Evolutionary conservation across 2,797 vertebrate genomes (phyloP), one percentile per base, ranked within the genome.

Genomic region (Tangara arthus): DNA sequence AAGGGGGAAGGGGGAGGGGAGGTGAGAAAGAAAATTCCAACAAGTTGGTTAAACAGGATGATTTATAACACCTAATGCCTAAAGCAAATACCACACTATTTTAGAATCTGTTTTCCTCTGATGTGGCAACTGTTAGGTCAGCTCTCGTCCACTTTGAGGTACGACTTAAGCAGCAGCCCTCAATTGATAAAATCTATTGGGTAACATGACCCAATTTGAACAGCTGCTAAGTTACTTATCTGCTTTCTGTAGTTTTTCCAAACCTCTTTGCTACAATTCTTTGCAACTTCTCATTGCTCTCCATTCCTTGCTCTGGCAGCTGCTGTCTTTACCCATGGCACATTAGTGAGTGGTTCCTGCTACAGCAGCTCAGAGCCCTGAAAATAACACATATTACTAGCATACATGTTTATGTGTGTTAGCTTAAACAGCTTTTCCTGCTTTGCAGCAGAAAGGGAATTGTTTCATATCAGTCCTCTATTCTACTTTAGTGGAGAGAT

Each of bases 61-160:
- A 90, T 95, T 95, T 94, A 76, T 86, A 78, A 59, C 50, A 71
- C 46, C 22, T 81, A 61, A 88, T 82, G 69, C 91, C 85, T 93
- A 65, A 78, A 91, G 95, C 91, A 93, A 94, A 91, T 95, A 83
- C 93, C 80, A 61, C 34, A 27, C 65, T 81, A 37, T 94, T 94
- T 94, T 90, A 71, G 76, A 71, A 20, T 61, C 77, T 86, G 16
- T 61, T 86, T 69, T 81, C 35, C 39, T 69, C 50, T 59, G 13
- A 65, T 86, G 82, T 86, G 66, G 79, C 80, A 94, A 83, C 77
- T n/a, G 42, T 28, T 65, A 61, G 91, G 91, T 83, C 87, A 90
- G n/a, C 35, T 86, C 76, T 79, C 20, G 77, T 90, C 82, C 28
- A 16, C 72, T 82, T 55, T n/a, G 47, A 78, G 70, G 3, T 80